phyloP scores from a whole-genome alignment of 2,113 vertebrate genomes.

The Apteryx mantelli region DNA sequence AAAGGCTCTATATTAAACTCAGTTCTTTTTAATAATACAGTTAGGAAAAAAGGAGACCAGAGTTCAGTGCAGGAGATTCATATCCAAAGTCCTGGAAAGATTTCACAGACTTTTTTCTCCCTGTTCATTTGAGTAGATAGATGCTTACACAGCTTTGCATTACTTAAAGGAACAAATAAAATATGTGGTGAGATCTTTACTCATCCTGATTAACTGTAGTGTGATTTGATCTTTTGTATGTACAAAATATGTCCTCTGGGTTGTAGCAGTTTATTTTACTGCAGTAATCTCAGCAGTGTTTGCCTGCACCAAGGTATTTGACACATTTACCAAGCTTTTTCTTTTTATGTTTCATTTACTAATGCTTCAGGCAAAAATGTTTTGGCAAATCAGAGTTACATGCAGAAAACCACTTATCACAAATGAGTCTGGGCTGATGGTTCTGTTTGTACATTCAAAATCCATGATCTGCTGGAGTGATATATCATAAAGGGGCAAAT shows the following conservation, averaged over 20 bases:
- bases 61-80: not conserved
- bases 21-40: not conserved
- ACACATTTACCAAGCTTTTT: conserved; percentile 17
- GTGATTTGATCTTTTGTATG: not conserved
- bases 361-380: not conserved
- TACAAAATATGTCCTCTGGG: not conserved
- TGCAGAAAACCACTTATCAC: not conserved
- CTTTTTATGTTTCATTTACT: not conserved
- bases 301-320: not conserved
- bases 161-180: conserved; percentile 1
- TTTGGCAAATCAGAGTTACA: conserved; percentile 17
- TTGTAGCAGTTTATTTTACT: conserved; percentile 23
- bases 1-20: not conserved
- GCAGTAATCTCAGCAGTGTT: conserved; percentile 18
- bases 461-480: not conserved
- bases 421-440: conserved; percentile 5
- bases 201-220: not conserved
- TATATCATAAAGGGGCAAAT: not conserved
- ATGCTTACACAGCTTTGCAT: not conserved
- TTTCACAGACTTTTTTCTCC: not conserved
- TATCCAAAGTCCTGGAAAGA: not conserved
- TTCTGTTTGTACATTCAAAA: conserved; percentile 21
- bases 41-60: not conserved
- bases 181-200: not conserved
- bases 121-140: not conserved